Base-by-base conservation (phyloP, 1,140 invertebrate genomes). In the Tetramorium simillimum region DNA sequence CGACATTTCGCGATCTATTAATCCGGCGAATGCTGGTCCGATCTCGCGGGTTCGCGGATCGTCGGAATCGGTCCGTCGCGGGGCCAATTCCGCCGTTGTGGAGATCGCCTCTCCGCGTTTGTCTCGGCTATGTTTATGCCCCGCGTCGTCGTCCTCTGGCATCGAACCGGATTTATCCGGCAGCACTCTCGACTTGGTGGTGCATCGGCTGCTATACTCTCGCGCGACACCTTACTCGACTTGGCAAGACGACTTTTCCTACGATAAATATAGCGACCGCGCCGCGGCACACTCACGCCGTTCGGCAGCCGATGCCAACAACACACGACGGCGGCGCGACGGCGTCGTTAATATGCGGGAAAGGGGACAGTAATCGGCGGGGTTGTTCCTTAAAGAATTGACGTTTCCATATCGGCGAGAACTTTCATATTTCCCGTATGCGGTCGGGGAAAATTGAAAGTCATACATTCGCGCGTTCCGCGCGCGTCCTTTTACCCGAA, bases 211-310 rank as follows among this genome's bases (percentile, higher is more conserved):
- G 91, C 87, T 84, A 87, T 87, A 77, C 89, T 62, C 89, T 58
- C 89, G 81, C 91, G 77, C 91, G 93, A 93, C 93, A 93, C 91
- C 90, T 93, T 93, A 92, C 93, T 93, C 92, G 92, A 93, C 90
- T 93, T 93, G 92, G 92, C 91, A 92, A 91, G 91, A 85, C 73
- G 89, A 91, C 90, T 92, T 90, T 89, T 90, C 87, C 86, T 88
- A 90, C 84, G 90, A 84, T 93, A 93, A 93, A 93, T 93, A 93
- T 92, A 92, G 89, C 89, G 84, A 46, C 87, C 86, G 86, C 85
- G 80, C 63, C 76, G 86, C 86, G 88, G 87, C 89, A 90, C 86
- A 92, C 87, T 92, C 92, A 92, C 82, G 88, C 67, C 82, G 78
- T 90, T 91, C 88, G 90, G 90, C 89, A 86, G 67, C 58, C 78